Evolutionary conservation across 2,797 vertebrate genomes (phyloP).

Genomic region (Acridotheres tristis): DNA sequence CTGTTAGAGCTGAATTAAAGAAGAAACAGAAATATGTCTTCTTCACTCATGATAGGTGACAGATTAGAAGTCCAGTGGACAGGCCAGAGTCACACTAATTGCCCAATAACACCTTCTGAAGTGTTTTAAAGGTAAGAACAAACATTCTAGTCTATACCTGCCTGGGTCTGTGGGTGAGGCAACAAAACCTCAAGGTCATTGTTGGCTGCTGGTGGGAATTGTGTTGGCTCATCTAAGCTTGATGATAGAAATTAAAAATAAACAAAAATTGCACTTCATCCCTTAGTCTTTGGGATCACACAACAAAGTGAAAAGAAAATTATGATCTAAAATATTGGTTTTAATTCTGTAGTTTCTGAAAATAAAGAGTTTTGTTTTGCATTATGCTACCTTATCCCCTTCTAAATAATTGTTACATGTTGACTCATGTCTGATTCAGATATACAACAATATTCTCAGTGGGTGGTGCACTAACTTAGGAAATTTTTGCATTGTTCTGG

Average conservation of each 20-base stretch:
- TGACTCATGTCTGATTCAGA: constrained; percentile 52
- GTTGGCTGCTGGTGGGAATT: constrained; percentile 6
- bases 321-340: not conserved
- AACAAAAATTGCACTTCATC: not conserved
- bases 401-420: constrained; percentile 7
- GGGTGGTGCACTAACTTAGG: constrained; percentile 27
- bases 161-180: constrained; percentile 4
- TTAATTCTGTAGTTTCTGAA: not conserved
- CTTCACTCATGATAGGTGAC: not conserved
- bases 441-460: constrained; percentile 28
- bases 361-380: not conserved
- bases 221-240: constrained; percentile 4
- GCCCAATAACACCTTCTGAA: not conserved
- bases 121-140: not conserved
- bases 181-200: constrained; percentile 27
- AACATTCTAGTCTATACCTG: constrained; percentile 35
- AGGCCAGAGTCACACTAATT: not conserved
- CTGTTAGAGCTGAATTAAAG: not conserved
- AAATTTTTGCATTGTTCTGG: constrained; percentile 35
- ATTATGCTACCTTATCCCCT: not conserved
- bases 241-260: not conserved
- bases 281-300: not conserved
- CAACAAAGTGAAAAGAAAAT: not conserved
- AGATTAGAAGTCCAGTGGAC: not conserved
- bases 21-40: not conserved